Base-by-base conservation (phyloP, 2,113 vertebrate species). In the Pseudorhombus dupliciocellatus region DNA sequence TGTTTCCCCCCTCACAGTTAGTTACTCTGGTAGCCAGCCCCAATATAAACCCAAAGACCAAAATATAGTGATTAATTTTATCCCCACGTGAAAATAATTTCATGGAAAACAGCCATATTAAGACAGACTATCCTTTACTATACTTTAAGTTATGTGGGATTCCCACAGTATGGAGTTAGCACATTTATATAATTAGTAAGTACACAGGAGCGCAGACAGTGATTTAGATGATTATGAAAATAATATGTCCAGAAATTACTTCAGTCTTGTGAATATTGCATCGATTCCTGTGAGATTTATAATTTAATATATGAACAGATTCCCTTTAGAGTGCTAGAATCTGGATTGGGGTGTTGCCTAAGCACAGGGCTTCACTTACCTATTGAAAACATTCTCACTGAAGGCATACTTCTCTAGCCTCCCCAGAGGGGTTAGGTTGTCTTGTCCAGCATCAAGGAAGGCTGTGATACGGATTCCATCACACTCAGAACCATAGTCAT, bases 351-450 rank as follows among this genome's bases (percentile, higher is more conserved):
- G 16, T 21, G 9, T 21, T 56, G 48, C 16, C 1, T 11, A 15
- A 57, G 26, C 42, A 48, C 42, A 4, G 22, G 14, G 8, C 28
- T 59, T 4, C 7, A 15, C 87, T 63, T 94, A 98, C 96, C 94
- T 94, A 89, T 94, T 96, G 84, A 97, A 97, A 40, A 96, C 88
- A 70, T 95, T 96, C 61, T 96, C 95, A 3, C 96, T 97, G 89
- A 96, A 95, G 55, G 95, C 95, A 6, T 95, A 95, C 84, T 97
- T 98, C 77, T 96, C 96, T 66, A 97, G 92, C 77, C 93, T 92
- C 66, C 92, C 90, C 31, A 97, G 90, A 16, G 95, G 95, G 63
- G 94, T 93, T 57, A 96, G 89, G 75, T 95, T 94, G 71, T 96
- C 95, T 80, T 96, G 96, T 30, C 94, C 95, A 12, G 94, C 94